phyloP scores from a whole-genome alignment of 2,797 vertebrate genomes.

The Pempheris klunzingeri region DNA sequence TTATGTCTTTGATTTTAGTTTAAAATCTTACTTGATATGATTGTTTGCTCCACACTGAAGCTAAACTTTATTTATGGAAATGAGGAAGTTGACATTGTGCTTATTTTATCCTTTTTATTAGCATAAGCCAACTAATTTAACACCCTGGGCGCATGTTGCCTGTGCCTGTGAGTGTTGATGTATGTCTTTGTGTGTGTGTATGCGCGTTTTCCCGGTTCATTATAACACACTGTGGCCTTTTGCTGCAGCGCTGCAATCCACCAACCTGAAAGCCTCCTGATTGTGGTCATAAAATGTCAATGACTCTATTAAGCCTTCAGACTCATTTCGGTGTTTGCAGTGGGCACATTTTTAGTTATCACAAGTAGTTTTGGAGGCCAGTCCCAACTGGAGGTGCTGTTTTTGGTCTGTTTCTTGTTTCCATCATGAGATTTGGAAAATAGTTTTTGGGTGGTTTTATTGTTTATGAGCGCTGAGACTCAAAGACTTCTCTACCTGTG shows the following conservation, averaged over 20 bases:
- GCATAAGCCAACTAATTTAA: background rate
- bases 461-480: constrained; percentile 17
- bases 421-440: constrained; percentile 8
- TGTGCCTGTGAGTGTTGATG: background rate
- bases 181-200: background rate
- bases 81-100: background rate
- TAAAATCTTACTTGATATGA: background rate
- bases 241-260: background rate
- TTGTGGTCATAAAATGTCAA: constrained; percentile 26
- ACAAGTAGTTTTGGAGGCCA: constrained; percentile 4
- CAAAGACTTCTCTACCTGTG: background rate
- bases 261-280: constrained; percentile 15
- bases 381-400: constrained; percentile 19
- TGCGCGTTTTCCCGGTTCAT: constrained; percentile 25
- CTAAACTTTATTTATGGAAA: constrained; percentile 8
- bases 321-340: constrained; percentile 27
- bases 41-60: background rate
- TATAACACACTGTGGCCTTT: constrained; percentile 24
- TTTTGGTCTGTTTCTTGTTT: constrained; percentile 16
- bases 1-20: background rate
- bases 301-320: constrained; percentile 1
- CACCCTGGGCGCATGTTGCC: background rate
- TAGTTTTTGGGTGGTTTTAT: constrained; percentile 16
- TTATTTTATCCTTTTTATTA: constrained; percentile 1
- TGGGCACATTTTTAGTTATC: constrained; percentile 1